Evolutionary conservation across 2,888 invertebrate genomes (phyloP).

Genomic region (Adineta ricciae): DNA sequence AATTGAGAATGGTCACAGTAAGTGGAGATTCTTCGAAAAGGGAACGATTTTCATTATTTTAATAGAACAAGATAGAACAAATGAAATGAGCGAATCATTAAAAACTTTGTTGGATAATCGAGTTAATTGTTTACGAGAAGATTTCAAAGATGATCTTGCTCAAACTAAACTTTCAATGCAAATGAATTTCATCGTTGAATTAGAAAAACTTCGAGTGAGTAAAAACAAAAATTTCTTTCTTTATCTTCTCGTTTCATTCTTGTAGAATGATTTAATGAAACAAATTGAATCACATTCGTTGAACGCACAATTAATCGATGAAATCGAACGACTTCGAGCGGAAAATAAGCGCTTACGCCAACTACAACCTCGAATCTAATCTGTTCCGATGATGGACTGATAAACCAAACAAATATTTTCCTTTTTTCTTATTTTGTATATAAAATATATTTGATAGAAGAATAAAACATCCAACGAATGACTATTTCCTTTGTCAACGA

Average conservation of each 20-base stretch:
- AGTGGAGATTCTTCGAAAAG: too few species aligned
- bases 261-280: not conserved
- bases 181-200: not conserved
- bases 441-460: conserved; percentile 5
- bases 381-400: too few species aligned
- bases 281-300: conserved; percentile 14
- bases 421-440: not conserved
- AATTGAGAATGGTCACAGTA: not conserved
- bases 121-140: not conserved
- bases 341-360: conserved; percentile 1
- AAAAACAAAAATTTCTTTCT: not conserved
- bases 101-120: not conserved
- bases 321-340: not conserved
- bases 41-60: too few species aligned
- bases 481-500: too few species aligned
- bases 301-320: not conserved
- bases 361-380: not conserved
- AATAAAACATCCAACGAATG: not conserved
- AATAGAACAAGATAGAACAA: conserved; percentile 1
- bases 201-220: not conserved
- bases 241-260: too few species aligned
- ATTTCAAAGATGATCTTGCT: not conserved
- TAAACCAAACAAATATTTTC: not conserved
- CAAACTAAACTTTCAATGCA: not conserved
- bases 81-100: not conserved